A percentile compares a stretch with the other conserved stretches of the same genome.
phyloP scores from a whole-genome alignment of 2,113 vertebrate species.

The Guaruba guarouba region DNA sequence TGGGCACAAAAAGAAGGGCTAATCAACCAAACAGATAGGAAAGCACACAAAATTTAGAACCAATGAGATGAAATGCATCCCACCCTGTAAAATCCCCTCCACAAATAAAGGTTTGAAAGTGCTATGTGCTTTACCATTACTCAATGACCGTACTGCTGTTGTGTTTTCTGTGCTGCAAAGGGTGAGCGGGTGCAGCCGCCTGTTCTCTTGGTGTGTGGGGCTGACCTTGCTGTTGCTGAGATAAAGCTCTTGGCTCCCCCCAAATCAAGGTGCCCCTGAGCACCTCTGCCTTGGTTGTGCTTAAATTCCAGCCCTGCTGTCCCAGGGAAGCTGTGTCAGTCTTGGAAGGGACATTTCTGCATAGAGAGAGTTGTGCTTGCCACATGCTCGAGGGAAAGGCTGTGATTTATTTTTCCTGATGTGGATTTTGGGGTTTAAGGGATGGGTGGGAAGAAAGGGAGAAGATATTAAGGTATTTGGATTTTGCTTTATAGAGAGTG shows the following conservation, averaged over 20 bases:
- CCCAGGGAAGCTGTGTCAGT: not conserved
- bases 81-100: not conserved
- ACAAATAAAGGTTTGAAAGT: conserved; percentile 73
- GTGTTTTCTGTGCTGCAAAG: conserved; percentile 65
- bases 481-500: not conserved
- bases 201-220: not conserved
- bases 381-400: not conserved
- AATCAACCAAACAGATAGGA: not conserved
- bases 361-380: not conserved
- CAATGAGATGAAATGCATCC: not conserved
- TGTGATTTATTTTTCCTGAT: not conserved
- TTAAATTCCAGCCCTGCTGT: conserved; percentile 28
- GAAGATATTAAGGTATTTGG: conserved; percentile 44
- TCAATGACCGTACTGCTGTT: conserved; percentile 41
- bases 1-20: not conserved
- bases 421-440: not conserved
- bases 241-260: not conserved
- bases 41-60: not conserved
- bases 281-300: not conserved
- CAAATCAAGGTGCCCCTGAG: not conserved
- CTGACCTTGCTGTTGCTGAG: not conserved
- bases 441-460: not conserved
- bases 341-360: not conserved
- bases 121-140: conserved; percentile 64
- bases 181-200: not conserved